Base-by-base conservation (phyloP, 2,113 vertebrate genomes). In the Dicerorhinus sumatrensis region DNA sequence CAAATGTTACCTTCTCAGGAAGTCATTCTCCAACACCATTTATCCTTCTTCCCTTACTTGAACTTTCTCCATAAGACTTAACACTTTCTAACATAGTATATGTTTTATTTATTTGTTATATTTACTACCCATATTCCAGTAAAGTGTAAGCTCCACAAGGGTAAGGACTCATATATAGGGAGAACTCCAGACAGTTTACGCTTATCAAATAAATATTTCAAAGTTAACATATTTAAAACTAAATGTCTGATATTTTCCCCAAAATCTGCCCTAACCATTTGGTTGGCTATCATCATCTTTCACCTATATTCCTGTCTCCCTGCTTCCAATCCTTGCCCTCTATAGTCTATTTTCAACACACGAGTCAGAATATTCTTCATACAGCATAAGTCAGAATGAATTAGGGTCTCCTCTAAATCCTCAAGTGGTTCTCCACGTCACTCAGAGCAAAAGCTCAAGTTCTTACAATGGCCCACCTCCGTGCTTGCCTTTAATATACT, bases 141-240 rank as follows among this genome's bases (percentile, higher is more conserved):
- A 42, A 65, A 84, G 16, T 70, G 0, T 77, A 97, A 96, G 54
- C 46, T 72, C 81, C 51, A 97, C 95, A 96, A 96, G 33, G 8
- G 21, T 54, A 95, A 73, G 12, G 36, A 89, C 36, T 62, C 31
- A 62, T 23, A 8, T 36, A 85, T 60, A 62, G 42, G 7, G 83
- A 97, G 36, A 92, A 67, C 17, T 89, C 46, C 6, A 51, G 14
- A 81, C 3, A 86, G 36, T 63, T 51, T 62, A 51, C 17, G 56
- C 73, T 96, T 46, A 14, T 54, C 62, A 87, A 92, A 72, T 46
- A 93, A 84, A 39, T 58, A 95, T 70, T 91, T 76, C n/a, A 33
- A 92, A 89, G 17, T 86, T 67, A 96, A 62, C 36, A 91, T 36
- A 91, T 33, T 63, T 33, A 72, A 93, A 91, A 93, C 33, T 36